Percentiles rank a stretch among this genome's conserved stretches.
Evolutionary conservation across 2,888 invertebrate genomes (phyloP).

Genomic region (Cancer borealis): DNA sequence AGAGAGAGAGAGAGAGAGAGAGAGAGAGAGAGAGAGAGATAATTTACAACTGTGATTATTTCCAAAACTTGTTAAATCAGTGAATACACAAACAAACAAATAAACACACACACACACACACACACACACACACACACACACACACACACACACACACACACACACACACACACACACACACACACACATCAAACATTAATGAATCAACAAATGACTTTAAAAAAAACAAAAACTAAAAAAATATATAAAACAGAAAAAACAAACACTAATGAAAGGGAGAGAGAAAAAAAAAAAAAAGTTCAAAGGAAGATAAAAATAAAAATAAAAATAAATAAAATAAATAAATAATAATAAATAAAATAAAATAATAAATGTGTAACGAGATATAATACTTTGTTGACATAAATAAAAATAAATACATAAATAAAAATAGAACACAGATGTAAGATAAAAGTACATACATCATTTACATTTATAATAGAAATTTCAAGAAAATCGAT

Average conservation of each 20-base stretch:
- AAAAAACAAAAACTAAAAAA: not conserved
- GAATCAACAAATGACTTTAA: too few species aligned
- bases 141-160: constrained; percentile 20
- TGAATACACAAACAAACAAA: not conserved
- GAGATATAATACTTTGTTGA: not conserved
- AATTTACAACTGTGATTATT: constrained; percentile 3
- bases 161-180: constrained; percentile 20
- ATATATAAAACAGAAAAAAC: not conserved
- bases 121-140: not conserved
- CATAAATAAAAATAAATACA: not conserved
- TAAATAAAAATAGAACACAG: too few species aligned
- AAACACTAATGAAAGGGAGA: too few species aligned
- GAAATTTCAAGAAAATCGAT: too few species aligned
- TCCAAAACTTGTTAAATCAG: not conserved
- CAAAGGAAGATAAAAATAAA: not conserved
- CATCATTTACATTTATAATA: not conserved
- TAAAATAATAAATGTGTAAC: not conserved
- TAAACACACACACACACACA: too few species aligned
- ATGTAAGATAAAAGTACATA: not conserved
- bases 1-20: constrained; percentile 11
- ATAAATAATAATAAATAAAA: too few species aligned
- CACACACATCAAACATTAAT: not conserved
- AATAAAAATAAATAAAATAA: too few species aligned
- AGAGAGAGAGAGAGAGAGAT: not conserved
- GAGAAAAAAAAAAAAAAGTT: too few species aligned